Conservation (phyloP, 2,888 invertebrate species). For the Nomada flava region DNA sequence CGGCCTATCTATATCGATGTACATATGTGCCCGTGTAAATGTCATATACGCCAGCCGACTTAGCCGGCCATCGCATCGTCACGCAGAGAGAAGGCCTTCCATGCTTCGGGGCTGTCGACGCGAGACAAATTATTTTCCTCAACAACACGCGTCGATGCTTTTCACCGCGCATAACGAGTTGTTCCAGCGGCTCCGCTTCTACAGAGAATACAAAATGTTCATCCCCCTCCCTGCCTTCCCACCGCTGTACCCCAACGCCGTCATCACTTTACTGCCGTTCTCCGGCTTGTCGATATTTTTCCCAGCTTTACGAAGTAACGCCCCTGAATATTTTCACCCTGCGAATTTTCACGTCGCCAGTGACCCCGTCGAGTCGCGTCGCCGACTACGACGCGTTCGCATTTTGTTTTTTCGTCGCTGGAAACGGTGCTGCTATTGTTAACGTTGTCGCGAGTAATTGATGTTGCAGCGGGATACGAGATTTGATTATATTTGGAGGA, state of each 20-base stretch:
- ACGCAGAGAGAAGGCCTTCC: conserved; percentile 49
- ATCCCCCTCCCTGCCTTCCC: background rate
- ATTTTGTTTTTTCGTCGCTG: background rate
- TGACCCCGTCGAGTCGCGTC: conserved; percentile 35
- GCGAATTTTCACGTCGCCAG: conserved; percentile 46
- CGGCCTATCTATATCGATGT: conserved; percentile 37
- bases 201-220: conserved; percentile 50
- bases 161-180: conserved; percentile 65
- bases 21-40: conserved; percentile 58
- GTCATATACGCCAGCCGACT: conserved; percentile 59
- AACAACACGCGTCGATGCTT: conserved; percentile 63
- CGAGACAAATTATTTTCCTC: conserved; percentile 71
- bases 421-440: background rate
- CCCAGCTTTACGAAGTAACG: conserved; percentile 35
- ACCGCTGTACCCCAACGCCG: background rate
- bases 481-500: too few species aligned
- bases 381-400: conserved; percentile 29
- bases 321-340: conserved; percentile 45
- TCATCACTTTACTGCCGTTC: conserved; percentile 20
- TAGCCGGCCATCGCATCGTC: conserved; percentile 33
- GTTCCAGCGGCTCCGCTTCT: conserved; percentile 57
- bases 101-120: conserved; percentile 64
- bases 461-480: too few species aligned
- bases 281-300: conserved; percentile 53
- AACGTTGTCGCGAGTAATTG: too few species aligned